phyloP scores from a whole-genome alignment of 2,113 vertebrate genomes.

The Eolophus roseicapilla region DNA sequence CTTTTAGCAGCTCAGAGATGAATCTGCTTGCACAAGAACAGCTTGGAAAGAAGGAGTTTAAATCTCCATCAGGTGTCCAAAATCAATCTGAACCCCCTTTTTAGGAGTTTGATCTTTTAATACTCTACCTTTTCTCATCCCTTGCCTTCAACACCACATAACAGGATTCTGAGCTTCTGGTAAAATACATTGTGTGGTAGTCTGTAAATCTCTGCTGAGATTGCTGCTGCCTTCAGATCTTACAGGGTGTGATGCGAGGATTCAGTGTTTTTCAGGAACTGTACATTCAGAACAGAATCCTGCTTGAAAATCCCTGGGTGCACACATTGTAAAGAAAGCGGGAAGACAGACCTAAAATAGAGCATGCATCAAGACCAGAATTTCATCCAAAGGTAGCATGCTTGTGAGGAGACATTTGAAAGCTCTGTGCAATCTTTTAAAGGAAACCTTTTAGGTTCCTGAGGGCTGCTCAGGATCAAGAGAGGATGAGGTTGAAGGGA shows the following conservation, averaged over 20 bases:
- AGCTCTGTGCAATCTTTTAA: not conserved
- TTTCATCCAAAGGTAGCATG: conserved; percentile 12
- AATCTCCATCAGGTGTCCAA: not conserved
- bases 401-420: conserved; percentile 20
- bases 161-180: not conserved
- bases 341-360: conserved; percentile 34
- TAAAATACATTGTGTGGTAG: conserved; percentile 34
- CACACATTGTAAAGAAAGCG: not conserved
- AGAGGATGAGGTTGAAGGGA: conserved; percentile 16
- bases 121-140: conserved; percentile 1
- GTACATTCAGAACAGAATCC: conserved; percentile 23
- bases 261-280: conserved; percentile 33
- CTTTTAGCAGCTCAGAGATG: not conserved
- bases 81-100: not conserved
- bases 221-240: conserved; percentile 20
- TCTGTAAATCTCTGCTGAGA: conserved; percentile 36
- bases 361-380: conserved; percentile 8
- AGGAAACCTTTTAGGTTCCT: not conserved
- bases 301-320: conserved; percentile 27
- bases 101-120: conserved; percentile 4
- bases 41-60: not conserved
- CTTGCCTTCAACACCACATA: not conserved
- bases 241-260: not conserved
- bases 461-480: conserved; percentile 17
- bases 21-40: conserved; percentile 3